Conservation (phyloP, 2,797 vertebrate genomes). For the Threskiornis aethiopicus region DNA sequence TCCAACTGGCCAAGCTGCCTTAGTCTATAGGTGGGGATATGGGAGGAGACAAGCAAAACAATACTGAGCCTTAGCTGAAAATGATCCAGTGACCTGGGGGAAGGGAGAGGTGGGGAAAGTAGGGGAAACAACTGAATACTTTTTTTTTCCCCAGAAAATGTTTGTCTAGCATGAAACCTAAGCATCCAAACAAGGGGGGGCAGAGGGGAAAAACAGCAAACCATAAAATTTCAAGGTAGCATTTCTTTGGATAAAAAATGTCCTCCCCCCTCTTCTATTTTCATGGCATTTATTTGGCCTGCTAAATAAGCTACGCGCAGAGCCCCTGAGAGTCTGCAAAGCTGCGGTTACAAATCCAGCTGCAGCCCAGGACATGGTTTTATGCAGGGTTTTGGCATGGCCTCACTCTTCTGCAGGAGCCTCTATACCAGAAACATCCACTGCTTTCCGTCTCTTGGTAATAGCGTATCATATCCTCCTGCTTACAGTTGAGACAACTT, state of each 20-base stretch:
- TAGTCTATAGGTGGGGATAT: background rate
- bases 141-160: accelerated
- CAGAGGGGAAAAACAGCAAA: background rate
- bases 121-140: background rate
- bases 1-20: background rate
- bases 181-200: background rate
- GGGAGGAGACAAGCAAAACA: background rate
- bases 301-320: background rate
- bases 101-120: background rate
- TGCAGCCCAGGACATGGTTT: background rate
- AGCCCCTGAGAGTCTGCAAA: background rate
- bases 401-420: background rate
- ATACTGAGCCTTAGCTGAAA: background rate
- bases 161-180: background rate
- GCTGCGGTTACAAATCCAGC: background rate
- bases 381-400: background rate
- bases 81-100: background rate
- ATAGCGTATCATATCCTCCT: background rate
- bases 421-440: background rate
- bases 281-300: background rate
- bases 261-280: background rate
- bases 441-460: background rate
- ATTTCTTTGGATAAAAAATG: background rate
- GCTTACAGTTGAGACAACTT: background rate
- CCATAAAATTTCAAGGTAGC: background rate